Evolutionary conservation across 2,888 invertebrate genomes (phyloP).

Genomic region (Ganaspis brasiliensis): DNA sequence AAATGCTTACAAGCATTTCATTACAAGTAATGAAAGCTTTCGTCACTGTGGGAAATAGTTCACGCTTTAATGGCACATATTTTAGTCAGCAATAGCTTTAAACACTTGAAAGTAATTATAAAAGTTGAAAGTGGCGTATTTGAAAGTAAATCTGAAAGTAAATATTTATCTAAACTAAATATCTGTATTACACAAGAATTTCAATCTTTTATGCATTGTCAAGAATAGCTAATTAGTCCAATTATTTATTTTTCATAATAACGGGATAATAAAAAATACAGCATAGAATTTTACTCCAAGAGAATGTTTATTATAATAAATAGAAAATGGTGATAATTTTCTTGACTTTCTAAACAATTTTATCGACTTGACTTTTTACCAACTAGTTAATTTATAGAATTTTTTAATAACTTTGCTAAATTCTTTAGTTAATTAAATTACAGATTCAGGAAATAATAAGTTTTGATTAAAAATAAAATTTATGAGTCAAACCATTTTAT

Average conservation of each 20-base stretch:
- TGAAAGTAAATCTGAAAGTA: conserved; percentile 6
- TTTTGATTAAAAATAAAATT: no score
- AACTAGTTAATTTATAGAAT: no score
- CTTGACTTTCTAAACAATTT: no score
- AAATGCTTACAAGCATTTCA: background rate
- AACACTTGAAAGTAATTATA: conserved; percentile 7
- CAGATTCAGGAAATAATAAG: no score
- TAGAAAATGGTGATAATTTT: no score
- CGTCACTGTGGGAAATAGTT: conserved; percentile 29
- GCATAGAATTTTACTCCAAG: no score
- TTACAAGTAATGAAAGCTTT: conserved; percentile 15
- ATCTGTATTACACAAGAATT: conserved; percentile 3
- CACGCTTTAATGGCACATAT: background rate
- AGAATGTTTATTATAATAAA: no score
- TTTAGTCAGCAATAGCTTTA: background rate
- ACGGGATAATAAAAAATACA: no score
- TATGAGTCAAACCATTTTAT: no score
- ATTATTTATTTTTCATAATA: background rate
- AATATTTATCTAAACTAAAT: background rate
- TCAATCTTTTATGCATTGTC: background rate
- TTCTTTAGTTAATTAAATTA: no score
- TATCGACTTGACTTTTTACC: no score
- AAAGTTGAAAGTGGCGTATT: conserved; percentile 9
- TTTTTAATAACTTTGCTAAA: no score
- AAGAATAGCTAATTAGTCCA: background rate